phyloP scores from a whole-genome alignment of 2,797 vertebrate species.

The Hemibagrus guttatus region DNA sequence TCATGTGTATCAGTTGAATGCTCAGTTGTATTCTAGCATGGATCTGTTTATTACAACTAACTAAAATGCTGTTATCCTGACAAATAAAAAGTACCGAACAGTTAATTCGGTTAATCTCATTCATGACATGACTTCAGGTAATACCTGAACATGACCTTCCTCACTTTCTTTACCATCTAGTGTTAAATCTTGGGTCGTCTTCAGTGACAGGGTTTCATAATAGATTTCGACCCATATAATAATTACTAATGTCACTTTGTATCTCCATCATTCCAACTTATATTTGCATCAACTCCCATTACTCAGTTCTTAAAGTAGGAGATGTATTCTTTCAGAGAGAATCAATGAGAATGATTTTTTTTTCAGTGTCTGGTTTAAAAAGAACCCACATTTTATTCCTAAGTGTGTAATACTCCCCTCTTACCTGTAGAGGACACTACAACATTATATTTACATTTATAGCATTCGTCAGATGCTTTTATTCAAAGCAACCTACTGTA shows the following conservation, averaged over 20 bases:
- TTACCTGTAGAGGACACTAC: conserved; percentile 29
- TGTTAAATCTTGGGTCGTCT: neutral
- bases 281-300: neutral
- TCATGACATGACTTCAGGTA: neutral
- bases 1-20: neutral
- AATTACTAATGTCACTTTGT: neutral
- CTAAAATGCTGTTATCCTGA: neutral
- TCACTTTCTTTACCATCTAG: neutral
- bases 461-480: no score
- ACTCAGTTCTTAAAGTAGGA: neutral
- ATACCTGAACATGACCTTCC: neutral
- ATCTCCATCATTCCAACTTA: neutral
- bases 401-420: neutral
- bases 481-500: no score
- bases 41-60: neutral
- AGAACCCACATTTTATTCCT: neutral
- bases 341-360: neutral
- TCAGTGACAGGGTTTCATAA: neutral
- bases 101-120: neutral
- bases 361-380: neutral
- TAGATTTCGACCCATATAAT: neutral
- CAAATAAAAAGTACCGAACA: neutral
- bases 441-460: neutral
- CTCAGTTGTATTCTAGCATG: neutral
- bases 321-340: neutral